phyloP scores from a whole-genome alignment of 2,888 invertebrate species.

The Sinelater perroti region DNA sequence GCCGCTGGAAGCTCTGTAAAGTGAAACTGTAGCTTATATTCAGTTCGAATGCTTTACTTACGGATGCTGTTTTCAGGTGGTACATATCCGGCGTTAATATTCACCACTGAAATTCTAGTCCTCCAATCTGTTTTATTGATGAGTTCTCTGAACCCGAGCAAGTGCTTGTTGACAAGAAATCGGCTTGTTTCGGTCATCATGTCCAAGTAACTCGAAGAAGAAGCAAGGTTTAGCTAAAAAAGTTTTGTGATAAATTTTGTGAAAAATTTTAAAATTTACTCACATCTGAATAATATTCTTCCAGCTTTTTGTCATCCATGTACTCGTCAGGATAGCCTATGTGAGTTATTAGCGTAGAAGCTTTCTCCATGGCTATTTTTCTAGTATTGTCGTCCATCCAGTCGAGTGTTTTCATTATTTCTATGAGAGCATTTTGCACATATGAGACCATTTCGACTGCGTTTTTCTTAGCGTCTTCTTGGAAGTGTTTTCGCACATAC shows the following conservation, averaged over 20 bases:
- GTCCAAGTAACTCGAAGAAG: background rate
- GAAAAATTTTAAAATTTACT: slow-evolving; percentile 44
- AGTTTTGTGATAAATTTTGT: background rate
- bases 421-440: slow-evolving; percentile 36
- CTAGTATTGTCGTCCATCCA: slow-evolving; percentile 37
- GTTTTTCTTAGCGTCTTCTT: slow-evolving; percentile 26
- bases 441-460: slow-evolving; percentile 39
- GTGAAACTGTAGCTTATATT: too few species aligned
- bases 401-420: slow-evolving; percentile 39
- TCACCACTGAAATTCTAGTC: background rate
- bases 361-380: slow-evolving; percentile 40
- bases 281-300: slow-evolving; percentile 74
- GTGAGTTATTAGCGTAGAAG: slow-evolving; percentile 39
- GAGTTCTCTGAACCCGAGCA: background rate
- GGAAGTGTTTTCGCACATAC: slow-evolving; percentile 71
- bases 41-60: background rate
- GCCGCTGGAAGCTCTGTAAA: slow-evolving; percentile 6
- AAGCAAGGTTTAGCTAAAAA: background rate
- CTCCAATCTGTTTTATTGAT: background rate
- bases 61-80: background rate
- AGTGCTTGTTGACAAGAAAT: background rate
- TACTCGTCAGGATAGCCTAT: slow-evolving; percentile 47
- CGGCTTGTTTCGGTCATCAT: background rate
- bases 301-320: slow-evolving; percentile 41
- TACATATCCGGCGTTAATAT: background rate